Percentiles rank a stretch among this genome's conserved stretches.
Evolutionary conservation across 2,797 vertebrate genomes (phyloP).

Genomic region (Lutra lutra): DNA sequence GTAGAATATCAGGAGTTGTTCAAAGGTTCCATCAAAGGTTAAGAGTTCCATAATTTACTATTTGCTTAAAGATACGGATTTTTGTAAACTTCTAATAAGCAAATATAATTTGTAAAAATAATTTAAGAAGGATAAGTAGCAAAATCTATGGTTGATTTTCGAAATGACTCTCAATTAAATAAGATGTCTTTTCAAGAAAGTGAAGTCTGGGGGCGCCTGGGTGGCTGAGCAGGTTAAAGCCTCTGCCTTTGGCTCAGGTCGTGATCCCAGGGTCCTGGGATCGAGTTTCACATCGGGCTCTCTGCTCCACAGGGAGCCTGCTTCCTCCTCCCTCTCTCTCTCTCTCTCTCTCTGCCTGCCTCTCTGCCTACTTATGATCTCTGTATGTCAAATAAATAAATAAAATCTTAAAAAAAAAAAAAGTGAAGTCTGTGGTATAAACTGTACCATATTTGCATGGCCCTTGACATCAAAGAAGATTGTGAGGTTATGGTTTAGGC

Average conservation of each 20-base stretch:
- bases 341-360: too few species aligned
- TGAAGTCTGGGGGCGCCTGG: not conserved
- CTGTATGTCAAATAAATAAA: too few species aligned
- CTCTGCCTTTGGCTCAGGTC: too few species aligned
- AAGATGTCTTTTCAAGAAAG: not conserved
- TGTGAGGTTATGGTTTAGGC: slow-evolving; percentile 90
- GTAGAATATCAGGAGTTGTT: not conserved
- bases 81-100: slow-evolving; percentile 8
- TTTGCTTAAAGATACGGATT: slow-evolving; percentile 23
- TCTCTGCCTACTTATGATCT: too few species aligned
- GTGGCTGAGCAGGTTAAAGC: too few species aligned
- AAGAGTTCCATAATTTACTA: slow-evolving; percentile 2
- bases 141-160: not conserved
- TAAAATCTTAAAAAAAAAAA: too few species aligned
- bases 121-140: slow-evolving; percentile 14
- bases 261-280: too few species aligned
- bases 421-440: not conserved
- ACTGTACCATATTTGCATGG: slow-evolving; percentile 92
- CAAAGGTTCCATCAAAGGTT: not conserved
- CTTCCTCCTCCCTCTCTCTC: too few species aligned
- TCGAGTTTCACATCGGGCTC: too few species aligned
- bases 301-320: too few species aligned
- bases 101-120: slow-evolving; percentile 34
- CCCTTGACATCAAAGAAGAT: slow-evolving; percentile 99
- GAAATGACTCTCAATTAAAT: slow-evolving; percentile 3